Evolutionary conservation across 2,797 vertebrate species (phyloP).

Genomic region (Myioborus miniatus): DNA sequence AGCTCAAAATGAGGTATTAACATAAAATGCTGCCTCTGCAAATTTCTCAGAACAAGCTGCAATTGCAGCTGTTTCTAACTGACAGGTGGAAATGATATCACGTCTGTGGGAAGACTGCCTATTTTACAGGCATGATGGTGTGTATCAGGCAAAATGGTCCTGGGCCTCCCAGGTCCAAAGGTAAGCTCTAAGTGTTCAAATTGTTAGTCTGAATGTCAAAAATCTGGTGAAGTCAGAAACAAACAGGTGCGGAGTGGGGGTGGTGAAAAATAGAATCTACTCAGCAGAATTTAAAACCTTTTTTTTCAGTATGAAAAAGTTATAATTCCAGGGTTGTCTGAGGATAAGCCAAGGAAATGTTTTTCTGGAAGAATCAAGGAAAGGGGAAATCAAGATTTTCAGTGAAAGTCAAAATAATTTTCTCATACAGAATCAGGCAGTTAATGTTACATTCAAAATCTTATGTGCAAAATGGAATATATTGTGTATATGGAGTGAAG

Average conservation of each 20-base stretch:
- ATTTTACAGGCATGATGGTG: background rate
- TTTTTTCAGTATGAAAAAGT: background rate
- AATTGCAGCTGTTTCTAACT: background rate
- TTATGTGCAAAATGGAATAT: background rate
- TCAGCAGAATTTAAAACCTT: background rate
- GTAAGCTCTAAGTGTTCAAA: background rate
- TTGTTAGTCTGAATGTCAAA: background rate
- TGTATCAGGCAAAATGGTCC: background rate
- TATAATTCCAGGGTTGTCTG: background rate
- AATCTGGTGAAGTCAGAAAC: background rate
- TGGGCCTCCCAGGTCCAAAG: background rate
- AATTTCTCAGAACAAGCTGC: background rate
- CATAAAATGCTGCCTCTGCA: background rate
- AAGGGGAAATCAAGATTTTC: background rate
- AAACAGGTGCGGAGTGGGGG: background rate
- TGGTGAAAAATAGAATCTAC: background rate
- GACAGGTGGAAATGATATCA: background rate
- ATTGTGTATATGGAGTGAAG: background rate
- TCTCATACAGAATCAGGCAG: background rate
- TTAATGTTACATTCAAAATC: background rate
- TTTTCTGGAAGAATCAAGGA: background rate
- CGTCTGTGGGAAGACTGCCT: background rate
- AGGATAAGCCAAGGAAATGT: background rate
- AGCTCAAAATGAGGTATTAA: conserved; percentile 26
- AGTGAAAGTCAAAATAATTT: background rate